Base-by-base conservation (phyloP, 2,797 vertebrate species). In the Poeciliopsis infans region DNA sequence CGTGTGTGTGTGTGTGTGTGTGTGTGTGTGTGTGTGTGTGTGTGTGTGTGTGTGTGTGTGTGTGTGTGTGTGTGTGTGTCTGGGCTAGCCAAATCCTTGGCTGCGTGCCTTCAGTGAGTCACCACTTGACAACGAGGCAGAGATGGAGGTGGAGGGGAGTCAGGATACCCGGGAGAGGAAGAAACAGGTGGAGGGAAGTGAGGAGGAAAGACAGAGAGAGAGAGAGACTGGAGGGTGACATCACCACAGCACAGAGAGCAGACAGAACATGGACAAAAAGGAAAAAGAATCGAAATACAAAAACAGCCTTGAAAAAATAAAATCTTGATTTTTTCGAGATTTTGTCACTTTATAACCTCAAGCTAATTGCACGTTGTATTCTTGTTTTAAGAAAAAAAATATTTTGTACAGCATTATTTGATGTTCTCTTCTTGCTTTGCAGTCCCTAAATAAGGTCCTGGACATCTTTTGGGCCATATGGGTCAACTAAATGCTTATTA, bases 61-160 rank as follows among this genome's bases (percentile, higher is more conserved):
- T 88, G 71, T 78, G 69, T 85, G 85, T 75, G 77, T 80, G 75
- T 83, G 85, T 74, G 64, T 46, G 82, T 79, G 75, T 88, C 81
- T 55, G 57, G 51, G 55, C 76, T 49, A 39, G 85, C 76, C 78
- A 81, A 86, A 83, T 87, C 79, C 80, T 90, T 93, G 90, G 92
- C 92, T 84, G 83, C 80, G 76, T 1, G 86, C 88, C 88, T 91
- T 83, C 7, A 80, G 83, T 93, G 90, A 93, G 86, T 94, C 92
- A 94, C 89, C 83, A 82, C 89, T 88, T 86, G 79, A 92, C 89
- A 90, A 88, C 84, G 74, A 90, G 91, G 79, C 86, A 86, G 85
- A 90, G 83, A 89, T 81, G 87, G 81, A 85, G 78, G 80, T 39
- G 74, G 59, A 69, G 76, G 45, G 75, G 74, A 79, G 70, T 15